Evolutionary conservation across 2,797 vertebrate genomes (phyloP), one percentile per base, ranked within the genome.

Genomic region (Acanthopagrus latus): DNA sequence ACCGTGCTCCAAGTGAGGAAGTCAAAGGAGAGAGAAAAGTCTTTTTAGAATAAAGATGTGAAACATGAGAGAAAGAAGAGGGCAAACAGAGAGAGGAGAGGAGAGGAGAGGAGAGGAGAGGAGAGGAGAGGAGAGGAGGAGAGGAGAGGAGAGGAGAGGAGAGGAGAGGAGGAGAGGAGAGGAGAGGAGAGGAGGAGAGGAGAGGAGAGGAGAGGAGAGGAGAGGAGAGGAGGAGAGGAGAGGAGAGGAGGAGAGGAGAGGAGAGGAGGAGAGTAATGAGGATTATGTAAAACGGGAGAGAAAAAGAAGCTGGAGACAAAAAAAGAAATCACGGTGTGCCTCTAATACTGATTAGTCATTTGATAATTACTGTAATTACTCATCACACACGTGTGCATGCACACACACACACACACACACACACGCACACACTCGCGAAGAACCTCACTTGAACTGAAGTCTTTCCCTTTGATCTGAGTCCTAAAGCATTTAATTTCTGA

Each of bases 291-390:
- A 80, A 74, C 29, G 57, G 25, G 41, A 71, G 58, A 62, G 48
- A 46, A 48, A 56, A 75, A 78, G 66, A 80, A 80, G 88, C 94
- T 55, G 47, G 33, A 50, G 71, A 76, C 52, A 51, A 75, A 80
- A 78, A 76, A 63, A 76, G 52, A 65, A 75, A 66, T 58, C 55
- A 84, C 55, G 87, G 57, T 65, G 69, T 52, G 74, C 50, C 41
- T 78, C 70, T 74, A 81, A 84, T 74, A 76, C 64, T 80, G 81
- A 89, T 86, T 78, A 84, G 80, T 86, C 82, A 88, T 88, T 80
- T 78, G 65, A 91, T 92, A 76, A 92, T 91, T 77, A 87, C 75
- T 83, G 81, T 89, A 80, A 89, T 88, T 71, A 81, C 54, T 62
- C 74, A 56, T 60, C 69, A 29, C 52, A n/a, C 20, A 16, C 21